These are phyloP conservation scores for Candidula unifasciata DNA, from an alignment of 2,888 invertebrate species.

Conservation along the genomic window DNA sequence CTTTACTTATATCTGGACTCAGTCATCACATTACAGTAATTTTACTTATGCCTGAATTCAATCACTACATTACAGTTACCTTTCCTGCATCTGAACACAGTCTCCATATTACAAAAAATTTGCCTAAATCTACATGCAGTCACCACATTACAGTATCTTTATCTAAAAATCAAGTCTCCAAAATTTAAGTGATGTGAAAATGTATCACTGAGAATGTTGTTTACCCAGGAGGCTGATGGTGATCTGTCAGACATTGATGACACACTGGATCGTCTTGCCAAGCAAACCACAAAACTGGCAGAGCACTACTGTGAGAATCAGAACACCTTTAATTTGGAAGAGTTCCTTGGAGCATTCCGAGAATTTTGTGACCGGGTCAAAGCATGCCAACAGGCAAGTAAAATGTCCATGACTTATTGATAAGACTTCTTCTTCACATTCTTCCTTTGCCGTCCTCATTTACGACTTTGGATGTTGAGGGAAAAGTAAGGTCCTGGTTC, in stretches of 20 bases:
- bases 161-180: background rate
- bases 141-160: background rate
- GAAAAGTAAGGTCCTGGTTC: too few species aligned
- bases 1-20: too few species aligned
- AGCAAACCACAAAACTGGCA: constrained; percentile 85
- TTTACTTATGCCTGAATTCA: too few species aligned
- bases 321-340: constrained; percentile 92
- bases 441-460: background rate
- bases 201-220: background rate
- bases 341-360: constrained; percentile 93
- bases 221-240: constrained; percentile 65
- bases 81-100: too few species aligned
- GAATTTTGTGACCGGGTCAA: constrained; percentile 86
- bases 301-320: constrained; percentile 97
- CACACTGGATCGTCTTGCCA: constrained; percentile 63
- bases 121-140: too few species aligned
- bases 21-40: too few species aligned
- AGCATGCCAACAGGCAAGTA: constrained; percentile 75
- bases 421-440: background rate
- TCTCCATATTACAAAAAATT: too few species aligned
- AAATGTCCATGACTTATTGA: background rate
- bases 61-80: too few species aligned
- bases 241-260: constrained; percentile 69
- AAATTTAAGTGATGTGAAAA: background rate
- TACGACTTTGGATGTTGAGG: too few species aligned